These are phyloP conservation scores for Eubasilissa splendida DNA, from an alignment of 2,888 invertebrate genomes.

Conservation along the genomic window DNA sequence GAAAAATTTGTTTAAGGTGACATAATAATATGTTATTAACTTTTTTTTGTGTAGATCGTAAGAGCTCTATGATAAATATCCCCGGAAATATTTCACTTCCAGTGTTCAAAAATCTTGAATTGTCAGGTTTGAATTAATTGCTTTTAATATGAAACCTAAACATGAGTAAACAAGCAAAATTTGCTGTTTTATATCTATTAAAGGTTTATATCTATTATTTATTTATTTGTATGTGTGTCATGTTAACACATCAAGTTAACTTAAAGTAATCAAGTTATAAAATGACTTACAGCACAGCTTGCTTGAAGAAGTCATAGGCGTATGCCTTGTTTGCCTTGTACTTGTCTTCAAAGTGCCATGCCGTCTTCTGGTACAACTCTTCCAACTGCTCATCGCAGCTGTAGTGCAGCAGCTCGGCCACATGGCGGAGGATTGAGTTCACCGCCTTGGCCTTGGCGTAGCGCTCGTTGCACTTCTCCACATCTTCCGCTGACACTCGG, in stretches of 20 bases:
- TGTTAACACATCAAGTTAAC: no score
- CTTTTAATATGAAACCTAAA: no score
- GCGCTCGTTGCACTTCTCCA: slow-evolving; percentile 97
- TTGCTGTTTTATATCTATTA: not conserved
- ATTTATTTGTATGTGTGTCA: not conserved
- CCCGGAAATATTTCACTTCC: not conserved
- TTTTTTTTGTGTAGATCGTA: no score
- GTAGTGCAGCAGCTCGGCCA: slow-evolving; percentile 94
- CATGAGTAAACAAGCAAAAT: not conserved
- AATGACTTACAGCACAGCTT: slow-evolving; percentile 89
- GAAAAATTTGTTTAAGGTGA: not conserved
- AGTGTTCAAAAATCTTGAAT: not conserved
- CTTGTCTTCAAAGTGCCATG: slow-evolving; percentile 98
- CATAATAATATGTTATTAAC: no score
- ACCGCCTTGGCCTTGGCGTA: slow-evolving; percentile 99
- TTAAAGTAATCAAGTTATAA: no score
- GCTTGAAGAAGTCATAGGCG: slow-evolving; percentile 98
- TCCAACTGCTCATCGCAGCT: slow-evolving; percentile 94
- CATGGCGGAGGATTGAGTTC: slow-evolving; percentile 97
- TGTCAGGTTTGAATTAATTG: no score
- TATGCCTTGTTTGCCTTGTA: slow-evolving; percentile 95
- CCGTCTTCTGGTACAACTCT: slow-evolving; percentile 95
- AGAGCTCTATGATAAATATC: no score
- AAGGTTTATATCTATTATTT: not conserved
- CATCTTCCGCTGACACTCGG: slow-evolving; percentile 97